Base-by-base conservation (phyloP, 2,797 vertebrate genomes). In the Glyptemys insculpta region DNA sequence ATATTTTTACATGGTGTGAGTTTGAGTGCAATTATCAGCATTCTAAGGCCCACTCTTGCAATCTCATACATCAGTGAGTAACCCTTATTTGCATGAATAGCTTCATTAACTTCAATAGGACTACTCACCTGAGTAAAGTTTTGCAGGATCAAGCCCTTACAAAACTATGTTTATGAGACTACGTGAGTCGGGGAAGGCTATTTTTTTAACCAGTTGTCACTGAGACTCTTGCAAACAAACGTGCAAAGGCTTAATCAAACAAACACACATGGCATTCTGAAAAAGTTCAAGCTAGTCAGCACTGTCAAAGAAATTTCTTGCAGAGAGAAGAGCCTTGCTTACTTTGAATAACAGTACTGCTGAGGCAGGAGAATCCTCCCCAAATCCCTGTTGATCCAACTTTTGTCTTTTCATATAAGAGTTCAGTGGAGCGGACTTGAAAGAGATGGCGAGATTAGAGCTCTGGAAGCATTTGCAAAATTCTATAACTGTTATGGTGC, bases 391-490 rank as follows among this genome's bases (percentile, higher is more conserved):
- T 44, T 93, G 82, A 83, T 92, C 25, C 81, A 95, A 47, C 41
- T 79, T 79, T 91, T 86, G 12, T 91, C 85, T 96, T 92, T 90
- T n/a, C 76, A 44, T 12, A 57, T 79, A 89, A 92, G 83, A 96
- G 86, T 82, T 83, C 94, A 89, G 84, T 95, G 49, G 7, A 87
- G 18, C 52, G 47, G 34, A 53, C 54, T 86, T 68, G 86, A 47
- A 96, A 94, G 52, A 18, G 81, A 90, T 49, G 52, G 31, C 92
- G 85, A 94, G 90, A 95, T 96, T 95, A 94, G 57, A 96, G 84
- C 25, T 57, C 84, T 0, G 1, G 76, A 95, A 96, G 25, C 50
- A 81, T 15, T 93, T 83, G 74, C 90, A 76, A 86, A 93, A 76
- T 95, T 87, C 83, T 96, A 53, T 62, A 81, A 94, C 59, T 85